Conservation (phyloP, 2,113 vertebrate genomes). For the Amia ocellicauda region DNA sequence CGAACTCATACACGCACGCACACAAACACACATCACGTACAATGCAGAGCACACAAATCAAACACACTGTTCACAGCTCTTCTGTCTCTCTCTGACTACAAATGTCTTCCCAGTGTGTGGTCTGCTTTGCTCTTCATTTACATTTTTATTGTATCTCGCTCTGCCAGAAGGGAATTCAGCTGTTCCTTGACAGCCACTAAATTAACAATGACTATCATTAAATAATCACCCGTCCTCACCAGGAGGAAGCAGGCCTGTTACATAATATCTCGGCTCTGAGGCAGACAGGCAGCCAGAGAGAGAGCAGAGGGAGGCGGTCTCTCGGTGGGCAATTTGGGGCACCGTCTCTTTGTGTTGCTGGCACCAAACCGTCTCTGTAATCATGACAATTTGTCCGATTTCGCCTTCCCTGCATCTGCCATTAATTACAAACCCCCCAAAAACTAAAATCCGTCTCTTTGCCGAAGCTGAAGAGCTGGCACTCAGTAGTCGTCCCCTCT, state of each 20-base stretch:
- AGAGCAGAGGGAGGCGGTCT: slow-evolving; percentile 20
- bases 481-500: too few relatives aligned
- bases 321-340: too few relatives aligned
- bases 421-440: too few relatives aligned
- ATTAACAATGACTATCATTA: slow-evolving; percentile 40
- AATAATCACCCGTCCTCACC: slow-evolving; percentile 7
- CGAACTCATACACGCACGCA: slow-evolving; percentile 6
- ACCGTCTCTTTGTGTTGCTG: too few relatives aligned
- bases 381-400: too few relatives aligned
- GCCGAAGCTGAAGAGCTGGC: too few relatives aligned
- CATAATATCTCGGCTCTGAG: slow-evolving; percentile 24
- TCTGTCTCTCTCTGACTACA: slow-evolving; percentile 24
- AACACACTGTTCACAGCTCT: slow-evolving; percentile 13
- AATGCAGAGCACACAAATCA: slow-evolving; percentile 20
- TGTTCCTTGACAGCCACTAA: slow-evolving; percentile 41
- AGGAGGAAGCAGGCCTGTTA: slow-evolving; percentile 39
- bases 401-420: too few relatives aligned
- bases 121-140: slow-evolving; percentile 44
- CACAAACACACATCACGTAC: slow-evolving; percentile 1
- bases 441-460: too few relatives aligned
- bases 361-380: too few relatives aligned
- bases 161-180: slow-evolving; percentile 35
- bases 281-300: slow-evolving; percentile 27
- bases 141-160: slow-evolving; percentile 49
- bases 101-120: neutral